These are phyloP conservation scores for Plebejus argus DNA, from an alignment of 2,888 invertebrate species.

Conservation along the genomic window DNA sequence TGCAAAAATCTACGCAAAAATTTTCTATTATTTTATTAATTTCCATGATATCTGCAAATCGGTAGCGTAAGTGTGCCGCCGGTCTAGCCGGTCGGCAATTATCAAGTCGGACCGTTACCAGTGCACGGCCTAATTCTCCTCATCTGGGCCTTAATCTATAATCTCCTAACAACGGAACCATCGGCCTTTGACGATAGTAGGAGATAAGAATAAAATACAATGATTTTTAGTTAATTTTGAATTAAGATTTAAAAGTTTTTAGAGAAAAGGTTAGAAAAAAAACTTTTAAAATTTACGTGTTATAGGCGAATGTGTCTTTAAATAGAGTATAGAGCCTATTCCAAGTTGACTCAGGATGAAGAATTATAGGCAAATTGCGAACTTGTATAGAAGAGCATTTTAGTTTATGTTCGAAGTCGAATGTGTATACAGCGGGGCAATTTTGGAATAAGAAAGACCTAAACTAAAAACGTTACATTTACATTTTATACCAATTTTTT, in stretches of 20 bases:
- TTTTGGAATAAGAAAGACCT: too few species aligned
- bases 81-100: slow-evolving; percentile 9
- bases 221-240: neutral
- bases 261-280: neutral
- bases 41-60: neutral
- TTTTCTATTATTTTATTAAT: neutral
- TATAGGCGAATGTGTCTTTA: neutral
- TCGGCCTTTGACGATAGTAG: neutral
- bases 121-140: slow-evolving; percentile 17
- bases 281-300: neutral
- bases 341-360: too few species aligned
- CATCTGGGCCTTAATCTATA: slow-evolving; percentile 10
- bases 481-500: too few species aligned
- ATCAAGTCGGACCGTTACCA: slow-evolving; percentile 1
- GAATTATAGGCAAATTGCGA: too few species aligned
- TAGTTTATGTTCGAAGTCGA: too few species aligned
- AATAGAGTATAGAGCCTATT: too few species aligned
- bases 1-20: neutral
- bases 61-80: neutral
- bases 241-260: neutral
- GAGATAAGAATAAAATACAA: neutral
- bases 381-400: too few species aligned
- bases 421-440: too few species aligned
- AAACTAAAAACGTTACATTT: too few species aligned
- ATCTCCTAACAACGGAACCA: neutral